phyloP scores from a whole-genome alignment of 2,888 invertebrate genomes.

The Spilosoma lubricipeda region DNA sequence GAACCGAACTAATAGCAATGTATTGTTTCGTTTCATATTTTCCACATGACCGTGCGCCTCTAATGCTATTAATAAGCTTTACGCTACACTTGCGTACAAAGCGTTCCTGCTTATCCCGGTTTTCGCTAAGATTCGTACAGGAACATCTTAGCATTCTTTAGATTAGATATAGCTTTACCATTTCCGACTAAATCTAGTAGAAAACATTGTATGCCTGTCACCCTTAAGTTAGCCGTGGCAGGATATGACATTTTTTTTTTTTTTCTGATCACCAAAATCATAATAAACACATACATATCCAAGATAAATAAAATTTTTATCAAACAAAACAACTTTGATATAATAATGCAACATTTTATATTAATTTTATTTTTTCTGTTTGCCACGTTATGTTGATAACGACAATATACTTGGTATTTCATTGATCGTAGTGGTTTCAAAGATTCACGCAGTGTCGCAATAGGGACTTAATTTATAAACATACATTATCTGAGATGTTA shows the following conservation, averaged over 20 bases:
- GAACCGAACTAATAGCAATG: constrained; percentile 42
- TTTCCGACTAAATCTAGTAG: background rate
- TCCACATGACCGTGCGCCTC: constrained; percentile 11
- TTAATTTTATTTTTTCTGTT: too few species aligned
- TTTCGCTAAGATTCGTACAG: background rate
- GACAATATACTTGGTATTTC: too few species aligned
- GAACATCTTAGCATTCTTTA: background rate
- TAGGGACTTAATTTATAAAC: too few species aligned
- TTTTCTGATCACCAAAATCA: background rate
- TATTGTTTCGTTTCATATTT: constrained; percentile 35
- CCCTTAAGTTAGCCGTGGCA: background rate
- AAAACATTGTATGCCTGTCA: background rate
- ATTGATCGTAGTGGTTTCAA: too few species aligned
- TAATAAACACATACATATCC: background rate
- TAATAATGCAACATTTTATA: too few species aligned
- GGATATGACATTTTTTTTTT: background rate
- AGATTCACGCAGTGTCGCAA: too few species aligned
- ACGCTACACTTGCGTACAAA: background rate
- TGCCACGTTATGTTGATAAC: too few species aligned
- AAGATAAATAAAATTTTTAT: background rate
- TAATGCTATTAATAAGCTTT: background rate
- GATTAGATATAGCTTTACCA: background rate
- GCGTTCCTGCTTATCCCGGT: background rate
- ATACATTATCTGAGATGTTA: too few species aligned
- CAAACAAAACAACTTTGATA: background rate